These are phyloP conservation scores for Podotricha telesiphe DNA, from an alignment of 2,888 invertebrate species.

Conservation along the genomic window DNA sequence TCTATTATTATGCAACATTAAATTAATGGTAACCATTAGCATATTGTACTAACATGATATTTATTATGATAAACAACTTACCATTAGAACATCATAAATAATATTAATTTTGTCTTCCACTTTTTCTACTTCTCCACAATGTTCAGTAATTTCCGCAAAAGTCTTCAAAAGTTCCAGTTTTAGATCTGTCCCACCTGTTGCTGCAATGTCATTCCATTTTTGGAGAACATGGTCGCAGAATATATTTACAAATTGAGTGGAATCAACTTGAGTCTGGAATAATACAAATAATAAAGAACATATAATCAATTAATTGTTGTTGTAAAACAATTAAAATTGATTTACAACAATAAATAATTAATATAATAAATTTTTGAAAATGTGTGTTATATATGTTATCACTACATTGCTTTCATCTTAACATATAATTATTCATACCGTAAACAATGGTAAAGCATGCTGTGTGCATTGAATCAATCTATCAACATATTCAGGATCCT, in stretches of 20 bases:
- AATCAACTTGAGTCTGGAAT: slow-evolving; percentile 91
- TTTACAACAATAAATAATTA: too few relatives aligned
- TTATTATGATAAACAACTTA: slow-evolving; percentile 57
- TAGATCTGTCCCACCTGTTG: slow-evolving; percentile 83
- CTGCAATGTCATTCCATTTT: slow-evolving; percentile 86
- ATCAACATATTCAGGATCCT: slow-evolving; percentile 89
- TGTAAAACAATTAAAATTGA: too few relatives aligned
- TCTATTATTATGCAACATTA: too few relatives aligned
- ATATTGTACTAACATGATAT: too few relatives aligned
- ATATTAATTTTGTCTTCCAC: slow-evolving; percentile 88
- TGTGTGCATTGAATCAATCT: slow-evolving; percentile 93
- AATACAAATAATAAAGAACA: slow-evolving; percentile 30
- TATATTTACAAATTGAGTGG: slow-evolving; percentile 92
- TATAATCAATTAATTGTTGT: too few relatives aligned
- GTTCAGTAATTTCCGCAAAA: slow-evolving; percentile 92
- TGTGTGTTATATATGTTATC: too few relatives aligned
- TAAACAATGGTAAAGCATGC: slow-evolving; percentile 93
- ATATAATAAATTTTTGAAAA: too few relatives aligned
- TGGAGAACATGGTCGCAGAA: slow-evolving; percentile 93
- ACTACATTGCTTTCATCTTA: neutral
- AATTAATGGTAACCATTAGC: too few relatives aligned
- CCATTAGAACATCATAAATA: slow-evolving; percentile 90
- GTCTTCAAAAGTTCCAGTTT: slow-evolving; percentile 92
- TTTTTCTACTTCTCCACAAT: slow-evolving; percentile 90
- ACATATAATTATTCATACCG: slow-evolving; percentile 77